These are phyloP conservation scores for Pediacus dermestoides DNA, from an alignment of 2,888 invertebrate genomes.

Conservation along the genomic window DNA sequence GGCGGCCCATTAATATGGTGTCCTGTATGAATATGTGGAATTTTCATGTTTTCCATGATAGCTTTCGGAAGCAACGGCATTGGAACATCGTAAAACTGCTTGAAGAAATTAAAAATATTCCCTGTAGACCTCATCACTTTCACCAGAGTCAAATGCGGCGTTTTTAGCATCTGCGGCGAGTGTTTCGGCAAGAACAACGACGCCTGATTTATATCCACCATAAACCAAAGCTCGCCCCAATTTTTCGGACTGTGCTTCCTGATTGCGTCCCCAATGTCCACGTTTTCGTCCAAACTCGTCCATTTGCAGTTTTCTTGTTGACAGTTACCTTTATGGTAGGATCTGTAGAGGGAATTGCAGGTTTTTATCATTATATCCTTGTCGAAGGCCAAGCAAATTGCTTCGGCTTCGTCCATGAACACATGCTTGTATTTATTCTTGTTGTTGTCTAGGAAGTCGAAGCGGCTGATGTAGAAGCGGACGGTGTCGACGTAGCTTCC, in stretches of 20 bases:
- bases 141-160: slow-evolving; percentile 37
- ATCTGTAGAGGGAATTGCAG: slow-evolving; percentile 32
- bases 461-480: slow-evolving; percentile 40
- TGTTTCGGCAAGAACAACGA: slow-evolving; percentile 43
- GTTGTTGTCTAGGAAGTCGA: slow-evolving; percentile 36
- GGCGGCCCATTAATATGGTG: slow-evolving; percentile 42
- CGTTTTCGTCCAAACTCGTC: slow-evolving; percentile 8
- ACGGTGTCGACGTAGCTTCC: slow-evolving; percentile 39
- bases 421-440: slow-evolving; percentile 42
- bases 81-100: slow-evolving; percentile 40
- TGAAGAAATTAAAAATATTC: slow-evolving; percentile 41
- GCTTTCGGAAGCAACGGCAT: slow-evolving; percentile 33
- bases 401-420: slow-evolving; percentile 47
- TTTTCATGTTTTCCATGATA: slow-evolving; percentile 28
- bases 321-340: slow-evolving; percentile 40
- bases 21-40: slow-evolving; percentile 35
- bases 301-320: slow-evolving; percentile 21
- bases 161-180: slow-evolving; percentile 39
- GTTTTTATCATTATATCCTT: slow-evolving; percentile 36
- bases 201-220: slow-evolving; percentile 46
- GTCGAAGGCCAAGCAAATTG: slow-evolving; percentile 41
- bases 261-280: slow-evolving; percentile 22
- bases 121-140: slow-evolving; percentile 44
- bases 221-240: slow-evolving; percentile 46
- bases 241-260: slow-evolving; percentile 21